Evolutionary conservation across 2,888 invertebrate species (phyloP).

Genomic region (Chalcis sispes): DNA sequence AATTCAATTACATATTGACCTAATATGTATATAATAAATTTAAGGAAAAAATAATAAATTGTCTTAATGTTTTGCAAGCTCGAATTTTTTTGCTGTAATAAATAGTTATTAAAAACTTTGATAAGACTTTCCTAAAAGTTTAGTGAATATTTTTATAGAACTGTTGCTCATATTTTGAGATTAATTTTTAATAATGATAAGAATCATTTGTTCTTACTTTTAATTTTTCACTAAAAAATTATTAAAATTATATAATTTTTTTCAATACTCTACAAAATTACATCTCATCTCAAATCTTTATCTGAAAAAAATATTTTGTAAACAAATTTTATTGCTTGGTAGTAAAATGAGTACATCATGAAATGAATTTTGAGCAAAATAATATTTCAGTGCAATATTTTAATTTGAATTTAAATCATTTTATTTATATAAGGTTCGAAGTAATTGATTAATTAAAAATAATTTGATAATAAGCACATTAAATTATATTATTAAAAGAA

Average conservation of each 20-base stretch:
- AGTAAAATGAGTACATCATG: no score
- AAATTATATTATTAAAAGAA: conserved; percentile 14
- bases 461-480: conserved; percentile 3
- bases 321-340: no score
- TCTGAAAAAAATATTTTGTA: no score
- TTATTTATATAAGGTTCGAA: conserved; percentile 18
- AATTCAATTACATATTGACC: no score
- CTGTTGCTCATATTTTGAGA: conserved; percentile 12
- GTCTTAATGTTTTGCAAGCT: conserved; percentile 36
- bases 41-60: conserved; percentile 44
- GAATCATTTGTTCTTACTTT: conserved; percentile 18
- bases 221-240: background rate
- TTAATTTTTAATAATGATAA: conserved; percentile 35
- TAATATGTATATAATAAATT: conserved; percentile 37
- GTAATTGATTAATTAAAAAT: background rate
- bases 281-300: no score
- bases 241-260: no score
- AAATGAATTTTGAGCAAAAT: no score
- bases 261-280: no score
- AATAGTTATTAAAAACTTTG: conserved; percentile 7
- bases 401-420: conserved; percentile 26
- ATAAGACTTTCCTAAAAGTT: conserved; percentile 19
- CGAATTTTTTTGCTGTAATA: conserved; percentile 25
- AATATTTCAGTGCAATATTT: conserved; percentile 41
- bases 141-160: conserved; percentile 38